phyloP scores from a whole-genome alignment of 1,140 invertebrate genomes.

The Lasioglossum albipes region DNA sequence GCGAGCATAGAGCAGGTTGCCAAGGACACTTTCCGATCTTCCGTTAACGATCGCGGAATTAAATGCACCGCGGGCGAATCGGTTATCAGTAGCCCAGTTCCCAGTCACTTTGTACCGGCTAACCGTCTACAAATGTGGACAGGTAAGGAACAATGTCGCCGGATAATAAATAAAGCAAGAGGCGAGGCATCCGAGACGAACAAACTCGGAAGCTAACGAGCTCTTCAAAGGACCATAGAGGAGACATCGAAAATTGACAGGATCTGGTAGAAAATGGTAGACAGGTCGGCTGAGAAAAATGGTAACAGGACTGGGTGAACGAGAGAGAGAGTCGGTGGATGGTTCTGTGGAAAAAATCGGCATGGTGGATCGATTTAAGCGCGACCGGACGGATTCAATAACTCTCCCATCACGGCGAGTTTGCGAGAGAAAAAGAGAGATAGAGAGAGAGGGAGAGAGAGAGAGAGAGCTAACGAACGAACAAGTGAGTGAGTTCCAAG shows the following conservation, averaged over 20 bases:
- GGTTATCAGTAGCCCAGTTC: neutral
- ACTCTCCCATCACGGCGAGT: slow-evolving; percentile 43
- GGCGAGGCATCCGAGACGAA: neutral
- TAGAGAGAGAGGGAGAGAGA: neutral
- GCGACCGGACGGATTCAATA: slow-evolving; percentile 60
- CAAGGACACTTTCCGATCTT: no score
- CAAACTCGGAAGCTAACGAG: neutral
- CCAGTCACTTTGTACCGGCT: neutral
- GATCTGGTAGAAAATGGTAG: neutral
- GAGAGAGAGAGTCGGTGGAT: neutral
- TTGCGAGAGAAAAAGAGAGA: neutral
- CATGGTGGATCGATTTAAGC: slow-evolving; percentile 53
- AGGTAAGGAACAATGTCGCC: slow-evolving; percentile 1
- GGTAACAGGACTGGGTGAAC: no score
- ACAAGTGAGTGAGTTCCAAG: slow-evolving; percentile 43
- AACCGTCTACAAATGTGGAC: slow-evolving; percentile 1
- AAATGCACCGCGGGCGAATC: no score
- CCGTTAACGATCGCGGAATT: no score
- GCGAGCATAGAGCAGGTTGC: no score
- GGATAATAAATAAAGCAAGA: neutral
- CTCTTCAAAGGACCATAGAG: neutral
- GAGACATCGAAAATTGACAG: neutral
- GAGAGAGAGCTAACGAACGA: no score
- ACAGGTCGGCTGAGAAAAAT: neutral
- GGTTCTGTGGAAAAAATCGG: slow-evolving; percentile 17